Evolutionary conservation across 1,140 invertebrate genomes (phyloP), one percentile per base, ranked within the genome.

Genomic region (Lethrus apterus): DNA sequence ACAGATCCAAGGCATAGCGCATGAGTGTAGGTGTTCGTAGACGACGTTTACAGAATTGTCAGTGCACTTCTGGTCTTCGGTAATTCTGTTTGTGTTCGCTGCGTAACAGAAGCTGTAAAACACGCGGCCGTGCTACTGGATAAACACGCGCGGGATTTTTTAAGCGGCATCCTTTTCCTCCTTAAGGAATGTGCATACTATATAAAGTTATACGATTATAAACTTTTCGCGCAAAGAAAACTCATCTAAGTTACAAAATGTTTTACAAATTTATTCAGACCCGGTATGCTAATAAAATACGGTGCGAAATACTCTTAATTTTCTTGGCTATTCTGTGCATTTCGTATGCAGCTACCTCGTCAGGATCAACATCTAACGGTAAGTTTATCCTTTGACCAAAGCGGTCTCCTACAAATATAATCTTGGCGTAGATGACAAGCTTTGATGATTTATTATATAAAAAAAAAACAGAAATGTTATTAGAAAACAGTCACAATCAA

Each of bases 21-120:
- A 64, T 62, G 62, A 52, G 50, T 48, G 48, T 45, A 54, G 53
- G 58, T 57, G 47, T 45, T 51, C 45, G 42, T 35, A 47, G 50
- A 33, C 8, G 31, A 46, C 33, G 38, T 29, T 23, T 43, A 21
- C n/a, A 30, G 32, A 17, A 42, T 36, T 47, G 41, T 26, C 46
- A 52, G 43, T 52, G 35, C 43, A 45, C 35, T 29, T 17, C 40
- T 31, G 47, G 32, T 33, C 41, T 24, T 29, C 44, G 29, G 30
- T 26, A 18, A 34, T 29, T 24, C 13, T 23, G 49, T 54, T 14
- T 46, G 52, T 54, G 54, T 24, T 41, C 49, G 41, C 24, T 48
- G 48, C 30, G n/a, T 21, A 14, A 40, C 20, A 30, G 9, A 31
- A 51, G 46, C 14, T 30, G 33, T 33, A 32, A 48, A 50, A 47